Base-by-base conservation (phyloP, 2,888 invertebrate species). In the Chaetoderma sp. region DNA sequence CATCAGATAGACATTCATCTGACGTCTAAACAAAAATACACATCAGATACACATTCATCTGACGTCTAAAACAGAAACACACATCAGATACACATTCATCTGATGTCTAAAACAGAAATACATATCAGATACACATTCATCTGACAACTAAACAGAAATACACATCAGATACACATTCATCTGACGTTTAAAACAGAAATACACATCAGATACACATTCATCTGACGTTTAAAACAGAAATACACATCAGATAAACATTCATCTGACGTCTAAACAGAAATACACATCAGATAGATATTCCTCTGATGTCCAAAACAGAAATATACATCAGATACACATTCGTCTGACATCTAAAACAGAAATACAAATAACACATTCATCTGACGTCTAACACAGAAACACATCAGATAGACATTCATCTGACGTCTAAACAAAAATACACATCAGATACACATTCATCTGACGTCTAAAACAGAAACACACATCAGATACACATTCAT, bases 81-180 rank as follows among this genome's bases (percentile, higher is more conserved):
- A n/a, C n/a, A n/a, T n/a, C n/a, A n/a, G n/a, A n/a, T n/a, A n/a
- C n/a, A n/a, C 88, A 75, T 87, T 86, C 63, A 86, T 84, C 63
- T 86, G 86, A 55, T 80, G 73, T 75, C 84, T 84, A 18, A 71
- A n/a, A 72, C 30, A 58, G 49, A 49, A 27, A 1, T 49, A 49
- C 28, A 18, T 27, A 54, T 30, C 55, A n/a, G 10, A 30, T 32
- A 16, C 65, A 88, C 88, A 75, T 87, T 86, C 63, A 87, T 83
- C 62, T 86, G 86, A 52, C 81, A 72, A 75, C 84, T 84, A 69
- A 72, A 73, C 32, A 56, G 30, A 56, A 25, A 1, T 49, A 49
- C 28, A 18, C 30, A 54, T 30, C 13, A 39, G n/a, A n/a, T n/a
- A n/a, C n/a, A n/a, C 88, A 75, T 87, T 86, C 63, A 86, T 84